Evolutionary conservation across 2,888 invertebrate species (phyloP).

Genomic region (Hypsopygia costalis): DNA sequence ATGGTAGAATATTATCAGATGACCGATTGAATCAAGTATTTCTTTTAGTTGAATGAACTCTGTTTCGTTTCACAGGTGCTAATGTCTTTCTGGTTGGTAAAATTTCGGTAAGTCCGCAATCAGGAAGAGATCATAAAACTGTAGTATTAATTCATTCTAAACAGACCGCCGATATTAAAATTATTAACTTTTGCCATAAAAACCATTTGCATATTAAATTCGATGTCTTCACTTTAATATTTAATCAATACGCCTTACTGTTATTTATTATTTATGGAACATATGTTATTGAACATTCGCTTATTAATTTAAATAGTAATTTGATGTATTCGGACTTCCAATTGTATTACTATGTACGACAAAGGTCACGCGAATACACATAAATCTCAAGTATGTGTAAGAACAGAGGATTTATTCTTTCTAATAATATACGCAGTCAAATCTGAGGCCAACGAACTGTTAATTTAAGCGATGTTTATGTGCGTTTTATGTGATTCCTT

Average conservation of each 20-base stretch:
- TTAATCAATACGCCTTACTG: not conserved
- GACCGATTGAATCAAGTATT: constrained; percentile 1
- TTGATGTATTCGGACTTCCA: not conserved
- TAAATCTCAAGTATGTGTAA: too few species aligned
- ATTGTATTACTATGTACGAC: not conserved
- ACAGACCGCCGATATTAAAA: too few species aligned
- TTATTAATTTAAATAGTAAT: not conserved
- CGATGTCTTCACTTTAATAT: not conserved
- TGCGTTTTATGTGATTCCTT: constrained; percentile 9
- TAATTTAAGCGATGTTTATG: constrained; percentile 8
- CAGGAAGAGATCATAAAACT: not conserved
- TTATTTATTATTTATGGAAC: not conserved
- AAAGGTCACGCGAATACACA: too few species aligned
- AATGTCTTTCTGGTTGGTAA: not conserved
- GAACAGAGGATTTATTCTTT: too few species aligned
- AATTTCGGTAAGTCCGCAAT: not conserved
- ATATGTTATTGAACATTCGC: not conserved
- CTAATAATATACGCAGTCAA: not conserved
- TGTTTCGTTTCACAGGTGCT: not conserved
- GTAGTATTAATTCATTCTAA: too few species aligned
- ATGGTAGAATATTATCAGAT: constrained; percentile 1
- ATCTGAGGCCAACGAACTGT: constrained; percentile 5
- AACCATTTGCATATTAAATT: constrained; percentile 1
- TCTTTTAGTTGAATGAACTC: not conserved
- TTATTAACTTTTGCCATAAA: not conserved